A percentile compares a stretch with the other conserved stretches of the same genome.
phyloP scores from a whole-genome alignment of 2,113 vertebrate species.

The Serilophus lunatus region DNA sequence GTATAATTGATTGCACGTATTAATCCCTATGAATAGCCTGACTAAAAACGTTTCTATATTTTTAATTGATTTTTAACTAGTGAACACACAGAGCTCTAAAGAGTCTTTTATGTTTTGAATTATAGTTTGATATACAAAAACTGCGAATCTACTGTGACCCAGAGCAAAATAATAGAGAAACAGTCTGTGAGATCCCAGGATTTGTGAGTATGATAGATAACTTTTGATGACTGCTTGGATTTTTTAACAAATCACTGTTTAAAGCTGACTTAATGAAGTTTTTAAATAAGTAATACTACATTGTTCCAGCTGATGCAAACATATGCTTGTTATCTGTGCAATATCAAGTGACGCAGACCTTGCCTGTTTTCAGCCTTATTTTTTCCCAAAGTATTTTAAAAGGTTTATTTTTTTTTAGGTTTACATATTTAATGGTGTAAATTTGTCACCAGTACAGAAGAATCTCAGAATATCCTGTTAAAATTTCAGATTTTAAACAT shows the following conservation, averaged over 20 bases:
- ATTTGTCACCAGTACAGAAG: neutral
- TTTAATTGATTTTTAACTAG: neutral
- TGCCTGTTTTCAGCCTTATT: neutral
- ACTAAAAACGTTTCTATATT: neutral
- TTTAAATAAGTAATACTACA: neutral
- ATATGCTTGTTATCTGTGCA: neutral
- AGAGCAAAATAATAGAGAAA: constrained; percentile 92
- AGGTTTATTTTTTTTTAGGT: neutral
- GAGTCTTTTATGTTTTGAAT: neutral
- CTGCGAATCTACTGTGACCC: constrained; percentile 96
- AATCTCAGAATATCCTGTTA: neutral
- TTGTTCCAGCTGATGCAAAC: neutral
- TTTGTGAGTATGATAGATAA: constrained; percentile 82
- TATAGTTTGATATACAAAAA: constrained; percentile 95
- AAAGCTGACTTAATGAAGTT: neutral
- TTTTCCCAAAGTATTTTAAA: neutral
- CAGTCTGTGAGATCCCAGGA: constrained; percentile 93
- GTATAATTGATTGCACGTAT: neutral
- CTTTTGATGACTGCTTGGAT: neutral
- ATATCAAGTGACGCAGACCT: neutral
- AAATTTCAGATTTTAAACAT: neutral
- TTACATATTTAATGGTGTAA: neutral
- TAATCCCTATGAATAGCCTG: neutral
- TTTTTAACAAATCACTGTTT: neutral
- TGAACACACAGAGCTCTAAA: neutral